Evolutionary conservation across 2,797 vertebrate genomes (phyloP).

Genomic region (Tokudaia muenninki): DNA sequence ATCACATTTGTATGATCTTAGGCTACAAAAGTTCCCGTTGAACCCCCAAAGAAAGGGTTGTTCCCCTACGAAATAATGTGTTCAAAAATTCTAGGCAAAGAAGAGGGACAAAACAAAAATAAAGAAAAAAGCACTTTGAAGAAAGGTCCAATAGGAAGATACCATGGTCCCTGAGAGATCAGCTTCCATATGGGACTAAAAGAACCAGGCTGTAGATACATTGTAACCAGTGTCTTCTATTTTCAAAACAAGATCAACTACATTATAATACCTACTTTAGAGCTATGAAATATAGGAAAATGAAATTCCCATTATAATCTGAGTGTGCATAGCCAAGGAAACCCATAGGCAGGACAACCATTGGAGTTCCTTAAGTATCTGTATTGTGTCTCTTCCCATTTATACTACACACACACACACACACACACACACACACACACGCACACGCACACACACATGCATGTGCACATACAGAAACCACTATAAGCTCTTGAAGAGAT

Average conservation of each 20-base stretch:
- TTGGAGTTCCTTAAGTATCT: not conserved
- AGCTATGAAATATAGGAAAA: not conserved
- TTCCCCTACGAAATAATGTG: not conserved
- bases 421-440: not conserved
- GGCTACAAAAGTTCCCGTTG: constrained; percentile 74
- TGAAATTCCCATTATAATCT: not conserved
- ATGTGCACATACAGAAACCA: not conserved
- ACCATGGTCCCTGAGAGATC: not conserved
- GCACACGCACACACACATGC: not conserved
- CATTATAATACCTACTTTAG: constrained; percentile 10
- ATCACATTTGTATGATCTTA: constrained; percentile 67
- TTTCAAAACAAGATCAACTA: not conserved
- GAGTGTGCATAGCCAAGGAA: not conserved
- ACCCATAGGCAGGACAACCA: not conserved
- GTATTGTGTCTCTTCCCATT: not conserved
- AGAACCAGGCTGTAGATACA: not conserved
- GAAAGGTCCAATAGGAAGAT: not conserved
- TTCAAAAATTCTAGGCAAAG: not conserved
- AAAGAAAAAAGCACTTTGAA: not conserved
- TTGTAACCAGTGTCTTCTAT: not conserved
- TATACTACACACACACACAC: not conserved
- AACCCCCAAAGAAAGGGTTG: constrained; percentile 46
- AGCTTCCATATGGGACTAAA: not conserved
- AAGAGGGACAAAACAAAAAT: not conserved
- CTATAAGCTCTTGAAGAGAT: not conserved